A percentile compares a stretch with the other conserved stretches of the same genome.
These are phyloP conservation scores for Ficedula albicollis DNA, from an alignment of 2,797 vertebrate species.

Conservation along the genomic window DNA sequence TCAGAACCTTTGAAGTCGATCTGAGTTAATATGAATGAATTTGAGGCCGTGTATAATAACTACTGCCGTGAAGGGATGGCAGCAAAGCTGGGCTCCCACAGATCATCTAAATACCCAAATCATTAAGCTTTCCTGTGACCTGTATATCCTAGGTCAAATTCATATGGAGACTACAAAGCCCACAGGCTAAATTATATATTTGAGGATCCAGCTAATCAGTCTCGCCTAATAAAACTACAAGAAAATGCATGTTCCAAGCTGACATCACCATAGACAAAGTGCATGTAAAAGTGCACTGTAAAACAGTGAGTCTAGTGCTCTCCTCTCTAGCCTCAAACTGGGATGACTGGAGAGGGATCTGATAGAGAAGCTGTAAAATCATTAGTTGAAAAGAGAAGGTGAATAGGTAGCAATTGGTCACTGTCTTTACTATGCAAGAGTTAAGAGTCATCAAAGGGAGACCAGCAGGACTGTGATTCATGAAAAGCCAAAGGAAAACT, in stretches of 20 bases:
- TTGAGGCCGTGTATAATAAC: background rate
- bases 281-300: background rate
- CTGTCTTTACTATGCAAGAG: background rate
- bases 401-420: constrained; percentile 28
- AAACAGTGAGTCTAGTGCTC: background rate
- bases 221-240: constrained; percentile 34
- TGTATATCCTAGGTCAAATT: constrained; percentile 41
- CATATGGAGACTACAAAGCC: constrained; percentile 2
- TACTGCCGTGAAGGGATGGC: fast-evolving
- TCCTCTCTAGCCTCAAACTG: background rate
- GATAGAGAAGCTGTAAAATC: constrained; percentile 44
- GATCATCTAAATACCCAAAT: constrained; percentile 11
- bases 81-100: background rate
- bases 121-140: constrained; percentile 34
- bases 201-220: constrained; percentile 33
- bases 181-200: constrained; percentile 29
- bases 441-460: constrained; percentile 17
- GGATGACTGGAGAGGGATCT: constrained; percentile 5
- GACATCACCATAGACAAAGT: constrained; percentile 1
- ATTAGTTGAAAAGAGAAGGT: constrained; percentile 8
- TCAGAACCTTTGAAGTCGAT: background rate
- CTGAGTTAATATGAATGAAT: background rate
- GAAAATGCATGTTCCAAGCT: constrained; percentile 12
- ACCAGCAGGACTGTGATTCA: background rate
- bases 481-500: background rate